These are phyloP conservation scores for Galagoides demidoff DNA, from an alignment of 2,797 vertebrate species.

Conservation along the genomic window DNA sequence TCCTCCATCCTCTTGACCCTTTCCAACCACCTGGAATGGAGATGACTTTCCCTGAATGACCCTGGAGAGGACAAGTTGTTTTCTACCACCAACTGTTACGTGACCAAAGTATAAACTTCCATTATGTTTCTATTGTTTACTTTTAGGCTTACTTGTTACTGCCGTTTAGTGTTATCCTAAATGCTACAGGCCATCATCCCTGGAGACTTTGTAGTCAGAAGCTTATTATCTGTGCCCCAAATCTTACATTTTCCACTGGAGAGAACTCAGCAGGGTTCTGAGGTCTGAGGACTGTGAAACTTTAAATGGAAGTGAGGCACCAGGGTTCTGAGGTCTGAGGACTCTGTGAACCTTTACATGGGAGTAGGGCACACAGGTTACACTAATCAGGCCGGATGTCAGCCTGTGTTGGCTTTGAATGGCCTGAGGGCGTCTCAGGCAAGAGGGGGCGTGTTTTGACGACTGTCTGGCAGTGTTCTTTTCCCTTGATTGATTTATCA, in stretches of 20 bases:
- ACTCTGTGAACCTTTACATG: neutral
- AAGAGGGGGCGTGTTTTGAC: neutral
- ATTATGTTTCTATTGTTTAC: neutral
- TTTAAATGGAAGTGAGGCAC: neutral
- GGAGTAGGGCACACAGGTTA: neutral
- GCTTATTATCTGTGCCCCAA: neutral
- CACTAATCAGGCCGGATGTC: neutral
- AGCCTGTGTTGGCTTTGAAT: neutral
- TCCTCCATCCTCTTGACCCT: neutral
- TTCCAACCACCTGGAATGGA: neutral
- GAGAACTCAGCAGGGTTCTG: neutral
- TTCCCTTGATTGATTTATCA: slow-evolving; percentile 7
- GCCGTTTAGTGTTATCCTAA: neutral
- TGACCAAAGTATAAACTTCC: neutral
- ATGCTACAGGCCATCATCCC: neutral
- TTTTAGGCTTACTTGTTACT: neutral
- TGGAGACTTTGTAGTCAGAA: neutral
- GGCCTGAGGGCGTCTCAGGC: neutral
- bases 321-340: neutral
- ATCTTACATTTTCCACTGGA: neutral
- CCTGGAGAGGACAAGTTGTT: neutral
- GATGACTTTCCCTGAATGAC: neutral
- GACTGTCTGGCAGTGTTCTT: neutral
- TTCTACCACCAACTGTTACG: neutral
- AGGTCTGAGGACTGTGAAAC: neutral